Conservation (phyloP, 2,113 vertebrate species). For the Halcyon malimbica region DNA sequence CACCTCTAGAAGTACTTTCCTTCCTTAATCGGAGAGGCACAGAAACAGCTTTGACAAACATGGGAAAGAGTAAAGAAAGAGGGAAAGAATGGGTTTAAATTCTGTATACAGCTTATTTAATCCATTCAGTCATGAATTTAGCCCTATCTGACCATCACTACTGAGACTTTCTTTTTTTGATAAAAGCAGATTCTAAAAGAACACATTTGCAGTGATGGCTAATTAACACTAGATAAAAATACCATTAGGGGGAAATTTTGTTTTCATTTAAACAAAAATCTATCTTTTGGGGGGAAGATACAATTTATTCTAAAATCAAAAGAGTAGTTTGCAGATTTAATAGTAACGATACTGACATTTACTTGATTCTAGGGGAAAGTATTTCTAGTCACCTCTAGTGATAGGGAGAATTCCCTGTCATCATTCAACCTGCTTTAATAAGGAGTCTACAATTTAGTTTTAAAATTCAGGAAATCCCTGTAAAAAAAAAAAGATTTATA, state of each 20-base stretch:
- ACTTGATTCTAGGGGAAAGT: neutral
- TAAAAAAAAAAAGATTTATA: neutral
- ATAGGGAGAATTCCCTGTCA: neutral
- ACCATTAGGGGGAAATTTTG: neutral
- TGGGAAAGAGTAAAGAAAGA: neutral
- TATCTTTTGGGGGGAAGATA: neutral
- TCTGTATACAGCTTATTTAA: neutral
- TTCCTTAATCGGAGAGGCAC: neutral
- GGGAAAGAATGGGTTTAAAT: neutral
- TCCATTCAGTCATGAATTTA: neutral
- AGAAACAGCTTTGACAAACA: neutral
- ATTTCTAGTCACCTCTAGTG: neutral
- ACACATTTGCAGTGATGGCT: neutral
- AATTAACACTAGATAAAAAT: neutral
- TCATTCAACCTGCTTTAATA: neutral
- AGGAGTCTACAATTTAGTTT: neutral
- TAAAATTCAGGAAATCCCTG: neutral
- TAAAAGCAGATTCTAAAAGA: neutral
- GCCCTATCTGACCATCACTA: neutral
- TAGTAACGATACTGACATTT: neutral
- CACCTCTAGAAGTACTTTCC: neutral
- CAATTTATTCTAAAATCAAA: neutral
- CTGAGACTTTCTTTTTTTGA: neutral
- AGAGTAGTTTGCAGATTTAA: neutral
- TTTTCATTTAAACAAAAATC: neutral